phyloP scores from a whole-genome alignment of 2,113 vertebrate species.

The Sigmodon hispidus region DNA sequence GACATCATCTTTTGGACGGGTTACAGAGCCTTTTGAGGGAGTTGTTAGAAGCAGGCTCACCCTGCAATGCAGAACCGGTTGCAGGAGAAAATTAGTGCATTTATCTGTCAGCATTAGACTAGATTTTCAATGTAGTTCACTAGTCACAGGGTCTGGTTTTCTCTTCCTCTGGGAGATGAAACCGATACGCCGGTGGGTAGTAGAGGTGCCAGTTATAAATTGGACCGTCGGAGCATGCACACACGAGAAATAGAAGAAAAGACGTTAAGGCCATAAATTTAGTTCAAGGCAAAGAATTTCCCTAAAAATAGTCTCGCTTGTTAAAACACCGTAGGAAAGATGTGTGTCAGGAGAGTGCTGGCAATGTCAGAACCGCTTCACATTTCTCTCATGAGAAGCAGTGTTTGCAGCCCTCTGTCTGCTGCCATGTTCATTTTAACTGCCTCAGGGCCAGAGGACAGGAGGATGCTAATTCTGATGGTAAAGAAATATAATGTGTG shows the following conservation, averaged over 20 bases:
- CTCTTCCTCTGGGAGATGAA: conserved; percentile 94
- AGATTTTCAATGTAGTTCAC: conserved; percentile 95
- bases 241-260: conserved; percentile 86
- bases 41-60: conserved; percentile 91
- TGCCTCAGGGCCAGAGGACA: background rate
- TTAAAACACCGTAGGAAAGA: conserved; percentile 77
- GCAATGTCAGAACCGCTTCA: conserved; percentile 62
- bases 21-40: conserved; percentile 90
- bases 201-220: conserved; percentile 97
- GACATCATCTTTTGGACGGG: conserved; percentile 91
- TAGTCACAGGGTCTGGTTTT: conserved; percentile 92
- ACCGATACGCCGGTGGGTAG: conserved; percentile 91
- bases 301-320: conserved; percentile 80
- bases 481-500: background rate
- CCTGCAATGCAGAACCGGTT: conserved; percentile 91
- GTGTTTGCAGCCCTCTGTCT: conserved; percentile 51
- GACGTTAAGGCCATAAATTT: conserved; percentile 81
- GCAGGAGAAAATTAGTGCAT: conserved; percentile 99
- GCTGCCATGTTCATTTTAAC: conserved; percentile 35
- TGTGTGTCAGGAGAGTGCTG: conserved; percentile 72
- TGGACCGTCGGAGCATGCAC: conserved; percentile 90
- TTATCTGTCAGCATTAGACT: conserved; percentile 99
- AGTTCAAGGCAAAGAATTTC: conserved; percentile 78
- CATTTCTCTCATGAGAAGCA: conserved; percentile 62
- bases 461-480: background rate